phyloP scores from a whole-genome alignment of 2,113 vertebrate species.

The Conger conger region DNA sequence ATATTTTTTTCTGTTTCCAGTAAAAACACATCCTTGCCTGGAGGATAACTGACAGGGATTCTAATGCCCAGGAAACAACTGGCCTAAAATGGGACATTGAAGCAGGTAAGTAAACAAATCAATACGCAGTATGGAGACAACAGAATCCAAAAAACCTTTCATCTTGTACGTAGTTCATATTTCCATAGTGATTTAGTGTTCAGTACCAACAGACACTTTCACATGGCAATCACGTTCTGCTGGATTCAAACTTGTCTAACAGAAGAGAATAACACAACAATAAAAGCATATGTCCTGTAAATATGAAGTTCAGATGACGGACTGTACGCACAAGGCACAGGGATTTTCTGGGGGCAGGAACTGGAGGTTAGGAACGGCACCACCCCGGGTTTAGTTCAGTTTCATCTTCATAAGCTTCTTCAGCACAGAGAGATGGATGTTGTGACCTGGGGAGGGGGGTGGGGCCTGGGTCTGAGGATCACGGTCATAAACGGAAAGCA shows the following conservation, averaged over 20 bases:
- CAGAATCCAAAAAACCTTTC: not conserved
- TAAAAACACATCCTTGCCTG: not conserved
- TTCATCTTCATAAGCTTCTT: not conserved
- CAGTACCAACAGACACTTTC: not conserved
- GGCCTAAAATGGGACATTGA: conserved; percentile 19
- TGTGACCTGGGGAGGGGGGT: not conserved
- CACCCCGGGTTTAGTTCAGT: not conserved
- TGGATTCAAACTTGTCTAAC: not conserved
- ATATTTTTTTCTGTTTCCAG: conserved; percentile 14
- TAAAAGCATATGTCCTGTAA: not conserved
- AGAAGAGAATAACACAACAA: not conserved
- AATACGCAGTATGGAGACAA: not conserved
- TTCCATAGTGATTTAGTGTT: not conserved
- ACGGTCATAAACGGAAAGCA: not conserved
- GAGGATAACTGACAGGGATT: not conserved
- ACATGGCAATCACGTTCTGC: not conserved
- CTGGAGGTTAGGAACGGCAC: not conserved
- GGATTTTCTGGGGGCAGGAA: not conserved
- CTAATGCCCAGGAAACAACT: not conserved
- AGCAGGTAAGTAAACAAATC: conserved; percentile 23
- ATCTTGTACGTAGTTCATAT: not conserved
- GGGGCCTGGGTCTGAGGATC: not conserved
- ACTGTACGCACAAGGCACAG: not conserved
- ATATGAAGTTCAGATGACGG: not conserved
- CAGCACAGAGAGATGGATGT: not conserved